A percentile compares a stretch with the other conserved stretches of the same genome.
These are phyloP conservation scores for Lithobates sylvaticus DNA, from an alignment of 2,797 vertebrate species.

Conservation along the genomic window DNA sequence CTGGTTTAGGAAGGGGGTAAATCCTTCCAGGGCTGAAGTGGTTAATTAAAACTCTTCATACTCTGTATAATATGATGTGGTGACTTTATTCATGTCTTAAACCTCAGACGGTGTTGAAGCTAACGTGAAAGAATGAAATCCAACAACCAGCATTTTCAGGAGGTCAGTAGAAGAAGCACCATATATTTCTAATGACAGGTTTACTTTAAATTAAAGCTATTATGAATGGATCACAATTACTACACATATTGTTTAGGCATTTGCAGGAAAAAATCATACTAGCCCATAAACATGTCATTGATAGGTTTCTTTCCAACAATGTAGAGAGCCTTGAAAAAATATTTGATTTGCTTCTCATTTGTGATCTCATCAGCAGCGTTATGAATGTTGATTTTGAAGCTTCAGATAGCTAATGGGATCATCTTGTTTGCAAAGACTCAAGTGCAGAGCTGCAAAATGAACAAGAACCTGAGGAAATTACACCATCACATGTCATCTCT, in stretches of 20 bases:
- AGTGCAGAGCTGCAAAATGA: slow-evolving; percentile 39
- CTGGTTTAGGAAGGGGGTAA: no score
- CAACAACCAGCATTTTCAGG: no score
- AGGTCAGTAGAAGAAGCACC: no score
- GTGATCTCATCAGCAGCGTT: slow-evolving; percentile 36
- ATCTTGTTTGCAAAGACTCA: slow-evolving; percentile 45
- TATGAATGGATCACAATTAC: no score
- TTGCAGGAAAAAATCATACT: not conserved
- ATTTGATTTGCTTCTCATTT: slow-evolving; percentile 33
- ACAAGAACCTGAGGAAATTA: slow-evolving; percentile 40
- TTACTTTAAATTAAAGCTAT: not conserved
- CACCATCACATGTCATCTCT: slow-evolving; percentile 66
- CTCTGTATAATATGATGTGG: no score
- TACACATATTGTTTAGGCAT: not conserved
- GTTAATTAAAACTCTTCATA: no score
- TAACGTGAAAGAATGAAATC: no score
- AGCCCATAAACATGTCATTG: not conserved
- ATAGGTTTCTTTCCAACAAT: not conserved
- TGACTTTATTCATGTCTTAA: no score
- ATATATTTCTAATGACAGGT: no score
- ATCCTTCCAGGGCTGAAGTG: no score
- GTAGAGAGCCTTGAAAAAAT: slow-evolving; percentile 18
- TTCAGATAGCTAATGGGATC: slow-evolving; percentile 45
- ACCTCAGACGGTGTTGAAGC: no score
- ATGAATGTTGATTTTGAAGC: slow-evolving; percentile 45